Percentiles rank a stretch among this genome's conserved stretches.
These are phyloP conservation scores for Epirrhoe tristata DNA, from an alignment of 2,888 invertebrate genomes.

Conservation along the genomic window DNA sequence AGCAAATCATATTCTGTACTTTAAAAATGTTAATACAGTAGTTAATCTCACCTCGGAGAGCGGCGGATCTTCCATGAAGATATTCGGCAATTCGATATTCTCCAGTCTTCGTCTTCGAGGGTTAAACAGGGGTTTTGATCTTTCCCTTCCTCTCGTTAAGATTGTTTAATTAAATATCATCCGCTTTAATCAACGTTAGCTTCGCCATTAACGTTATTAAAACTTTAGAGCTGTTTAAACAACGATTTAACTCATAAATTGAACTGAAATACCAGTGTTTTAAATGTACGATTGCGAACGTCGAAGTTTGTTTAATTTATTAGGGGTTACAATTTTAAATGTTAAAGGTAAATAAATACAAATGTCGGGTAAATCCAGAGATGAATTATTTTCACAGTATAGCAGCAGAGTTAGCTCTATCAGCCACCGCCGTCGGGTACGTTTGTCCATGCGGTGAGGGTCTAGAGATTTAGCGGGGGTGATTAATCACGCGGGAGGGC, in stretches of 20 bases:
- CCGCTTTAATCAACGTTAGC: conserved; percentile 60
- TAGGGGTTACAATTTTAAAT: conserved; percentile 10
- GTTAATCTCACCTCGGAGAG: conserved; percentile 53
- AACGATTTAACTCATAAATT: conserved; percentile 40
- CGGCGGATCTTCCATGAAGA: conserved; percentile 50
- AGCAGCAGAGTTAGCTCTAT: conserved; percentile 51
- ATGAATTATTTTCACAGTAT: conserved; percentile 44
- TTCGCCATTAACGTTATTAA: conserved; percentile 53
- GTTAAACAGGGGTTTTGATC: conserved; percentile 61
- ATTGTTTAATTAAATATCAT: conserved; percentile 66
- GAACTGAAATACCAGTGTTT: conserved; percentile 27
- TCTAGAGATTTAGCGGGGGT: conserved; percentile 65
- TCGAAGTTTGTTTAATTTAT: conserved; percentile 18
- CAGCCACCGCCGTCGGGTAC: conserved; percentile 50
- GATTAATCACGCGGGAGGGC: conserved; percentile 75
- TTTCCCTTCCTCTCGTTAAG: conserved; percentile 58
- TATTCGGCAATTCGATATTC: conserved; percentile 65
- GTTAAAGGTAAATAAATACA: neutral
- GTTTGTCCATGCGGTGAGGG: conserved; percentile 60
- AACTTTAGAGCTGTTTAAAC: conserved; percentile 48
- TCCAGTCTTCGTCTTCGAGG: conserved; percentile 57
- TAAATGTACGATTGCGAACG: conserved; percentile 20
- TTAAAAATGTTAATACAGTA: conserved; percentile 52
- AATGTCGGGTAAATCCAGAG: conserved; percentile 4
- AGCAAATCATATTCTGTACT: conserved; percentile 46